These are phyloP conservation scores for Choreutis nemorana DNA, from an alignment of 2,888 invertebrate species.

Conservation along the genomic window DNA sequence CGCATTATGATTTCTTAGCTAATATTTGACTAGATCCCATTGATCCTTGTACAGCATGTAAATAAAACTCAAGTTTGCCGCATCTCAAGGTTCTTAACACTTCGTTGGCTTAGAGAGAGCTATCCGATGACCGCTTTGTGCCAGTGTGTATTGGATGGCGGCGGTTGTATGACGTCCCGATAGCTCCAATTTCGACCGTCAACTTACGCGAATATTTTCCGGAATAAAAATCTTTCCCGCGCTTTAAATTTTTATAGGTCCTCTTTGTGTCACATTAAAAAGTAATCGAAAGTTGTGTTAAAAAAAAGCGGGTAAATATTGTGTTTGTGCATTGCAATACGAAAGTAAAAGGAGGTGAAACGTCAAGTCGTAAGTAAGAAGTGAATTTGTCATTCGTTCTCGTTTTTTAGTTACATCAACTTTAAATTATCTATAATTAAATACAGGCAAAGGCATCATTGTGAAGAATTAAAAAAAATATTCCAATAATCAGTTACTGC, in stretches of 20 bases:
- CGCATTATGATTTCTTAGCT: conserved; percentile 7
- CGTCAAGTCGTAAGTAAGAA: conserved; percentile 34
- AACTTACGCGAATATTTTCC: too few species aligned
- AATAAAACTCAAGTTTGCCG: conserved; percentile 16
- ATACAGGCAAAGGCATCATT: background rate
- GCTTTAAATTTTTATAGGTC: conserved; percentile 9
- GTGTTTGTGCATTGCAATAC: conserved; percentile 14
- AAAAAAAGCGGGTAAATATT: conserved; percentile 1
- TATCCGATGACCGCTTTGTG: conserved; percentile 26
- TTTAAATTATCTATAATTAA: background rate
- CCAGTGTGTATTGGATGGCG: conserved; percentile 33
- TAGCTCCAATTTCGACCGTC: conserved; percentile 25
- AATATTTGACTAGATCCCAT: conserved; percentile 6
- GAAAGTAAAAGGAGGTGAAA: conserved; percentile 55
- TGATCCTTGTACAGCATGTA: conserved; percentile 7
- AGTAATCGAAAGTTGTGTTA: background rate
- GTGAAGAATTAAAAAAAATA: conserved; percentile 1
- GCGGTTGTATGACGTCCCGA: conserved; percentile 21
- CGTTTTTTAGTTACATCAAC: conserved; percentile 11
- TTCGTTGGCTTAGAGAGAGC: conserved; percentile 38
- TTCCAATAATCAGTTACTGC: too few species aligned
- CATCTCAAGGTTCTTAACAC: conserved; percentile 27
- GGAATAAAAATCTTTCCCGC: background rate
- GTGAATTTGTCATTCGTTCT: conserved; percentile 12
- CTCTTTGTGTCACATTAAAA: background rate